phyloP scores from a whole-genome alignment of 2,888 invertebrate genomes.

The Stegophylla sp. region DNA sequence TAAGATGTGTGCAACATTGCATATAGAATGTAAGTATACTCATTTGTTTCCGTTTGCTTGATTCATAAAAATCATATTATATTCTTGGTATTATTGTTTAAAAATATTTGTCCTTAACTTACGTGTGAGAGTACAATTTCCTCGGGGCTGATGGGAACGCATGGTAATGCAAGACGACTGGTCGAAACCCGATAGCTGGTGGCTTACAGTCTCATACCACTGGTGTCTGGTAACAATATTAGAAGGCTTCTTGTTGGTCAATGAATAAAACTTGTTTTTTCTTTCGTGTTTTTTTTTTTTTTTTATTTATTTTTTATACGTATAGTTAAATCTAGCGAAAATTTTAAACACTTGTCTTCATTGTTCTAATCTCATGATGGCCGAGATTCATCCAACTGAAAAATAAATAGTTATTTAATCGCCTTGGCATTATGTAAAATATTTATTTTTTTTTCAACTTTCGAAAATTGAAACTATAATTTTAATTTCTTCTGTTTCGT shows the following conservation, averaged over 20 bases:
- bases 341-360: constrained; percentile 33
- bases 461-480: no score
- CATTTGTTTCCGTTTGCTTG: constrained; percentile 35
- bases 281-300: constrained; percentile 5
- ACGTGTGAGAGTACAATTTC: constrained; percentile 36
- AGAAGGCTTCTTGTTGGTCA: constrained; percentile 53
- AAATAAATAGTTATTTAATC: constrained; percentile 21
- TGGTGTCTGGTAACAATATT: constrained; percentile 58
- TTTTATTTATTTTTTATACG: background rate
- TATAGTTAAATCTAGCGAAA: constrained; percentile 36
- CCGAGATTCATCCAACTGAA: constrained; percentile 30
- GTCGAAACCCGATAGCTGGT: constrained; percentile 52
- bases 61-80: constrained; percentile 53
- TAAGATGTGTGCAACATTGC: constrained; percentile 3
- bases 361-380: constrained; percentile 42
- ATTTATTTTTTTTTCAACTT: background rate
- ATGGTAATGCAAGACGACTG: constrained; percentile 54
- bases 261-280: constrained; percentile 53
- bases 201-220: constrained; percentile 50
- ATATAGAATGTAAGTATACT: background rate
- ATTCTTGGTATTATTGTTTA: constrained; percentile 52
- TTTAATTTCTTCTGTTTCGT: no score
- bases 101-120: constrained; percentile 41
- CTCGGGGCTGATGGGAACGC: constrained; percentile 53
- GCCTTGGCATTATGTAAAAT: background rate